A percentile compares a stretch with the other conserved stretches of the same genome.
Evolutionary conservation across 2,113 vertebrate genomes (phyloP).

Genomic region (Stigmatopora nigra): DNA sequence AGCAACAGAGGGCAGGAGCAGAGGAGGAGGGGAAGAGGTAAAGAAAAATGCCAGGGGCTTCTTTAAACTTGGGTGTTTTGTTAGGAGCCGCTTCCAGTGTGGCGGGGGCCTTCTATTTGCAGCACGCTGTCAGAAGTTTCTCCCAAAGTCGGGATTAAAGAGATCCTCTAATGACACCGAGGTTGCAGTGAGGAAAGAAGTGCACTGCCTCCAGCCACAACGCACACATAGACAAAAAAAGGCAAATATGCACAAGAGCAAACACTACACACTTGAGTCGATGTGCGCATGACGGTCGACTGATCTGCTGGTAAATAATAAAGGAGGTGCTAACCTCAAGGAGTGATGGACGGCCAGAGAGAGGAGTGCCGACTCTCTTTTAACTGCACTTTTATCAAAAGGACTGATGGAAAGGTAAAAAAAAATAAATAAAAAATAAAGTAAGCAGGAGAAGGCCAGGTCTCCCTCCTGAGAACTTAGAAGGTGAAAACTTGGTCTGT

Average conservation of each 20-base stretch:
- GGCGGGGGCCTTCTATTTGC: constrained; percentile 64
- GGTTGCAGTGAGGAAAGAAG: constrained; percentile 58
- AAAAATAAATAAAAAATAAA: constrained; percentile 29
- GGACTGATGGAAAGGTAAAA: constrained; percentile 57
- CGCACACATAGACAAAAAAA: constrained; percentile 32
- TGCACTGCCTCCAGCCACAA: constrained; percentile 53
- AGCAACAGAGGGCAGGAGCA: constrained; percentile 61
- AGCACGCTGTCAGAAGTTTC: constrained; percentile 66
- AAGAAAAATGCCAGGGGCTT: constrained; percentile 62
- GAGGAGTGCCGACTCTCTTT: constrained; percentile 61
- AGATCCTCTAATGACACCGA: constrained; percentile 71
- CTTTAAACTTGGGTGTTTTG: constrained; percentile 69
- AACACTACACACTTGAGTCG: constrained; percentile 34
- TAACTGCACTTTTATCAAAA: constrained; percentile 70
- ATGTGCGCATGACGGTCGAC: constrained; percentile 41
- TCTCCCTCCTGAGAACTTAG: constrained; percentile 59
- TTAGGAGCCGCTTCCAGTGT: constrained; percentile 67
- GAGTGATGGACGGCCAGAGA: constrained; percentile 58
- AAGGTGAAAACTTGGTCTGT: constrained; percentile 65
- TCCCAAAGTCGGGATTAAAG: constrained; percentile 71
- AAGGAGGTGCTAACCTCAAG: constrained; percentile 61
- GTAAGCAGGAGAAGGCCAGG: constrained; percentile 38
- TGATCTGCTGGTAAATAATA: constrained; percentile 66
- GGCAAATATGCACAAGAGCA: constrained; percentile 12
- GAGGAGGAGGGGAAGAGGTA: constrained; percentile 40